Evolutionary conservation across 1,140 invertebrate species (phyloP).

Genomic region (Drosophila pectinifera): DNA sequence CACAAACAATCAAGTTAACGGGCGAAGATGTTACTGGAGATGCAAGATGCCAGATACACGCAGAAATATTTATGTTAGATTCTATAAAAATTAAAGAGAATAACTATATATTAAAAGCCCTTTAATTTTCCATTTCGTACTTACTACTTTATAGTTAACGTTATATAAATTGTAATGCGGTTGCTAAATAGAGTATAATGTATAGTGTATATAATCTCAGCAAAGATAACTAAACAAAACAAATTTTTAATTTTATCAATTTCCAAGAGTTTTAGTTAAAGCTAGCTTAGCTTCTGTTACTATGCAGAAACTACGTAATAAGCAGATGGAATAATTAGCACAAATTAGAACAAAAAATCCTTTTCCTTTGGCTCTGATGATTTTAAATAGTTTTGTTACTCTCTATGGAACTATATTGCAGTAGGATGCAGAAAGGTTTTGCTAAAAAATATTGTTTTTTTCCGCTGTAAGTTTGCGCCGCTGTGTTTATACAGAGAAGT

Average conservation of each 20-base stretch:
- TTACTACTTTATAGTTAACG: too few species aligned
- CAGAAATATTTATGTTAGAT: neutral
- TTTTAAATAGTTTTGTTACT: neutral
- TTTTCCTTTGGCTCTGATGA: neutral
- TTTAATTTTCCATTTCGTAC: too few species aligned
- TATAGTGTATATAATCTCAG: too few species aligned
- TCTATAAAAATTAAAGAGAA: too few species aligned
- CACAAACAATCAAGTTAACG: slow-evolving; percentile 32
- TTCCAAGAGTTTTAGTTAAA: too few species aligned
- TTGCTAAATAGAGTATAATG: too few species aligned
- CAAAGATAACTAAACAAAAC: too few species aligned
- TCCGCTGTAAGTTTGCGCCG: slow-evolving; percentile 37
- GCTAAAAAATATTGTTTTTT: slow-evolving; percentile 49
- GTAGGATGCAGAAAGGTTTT: neutral
- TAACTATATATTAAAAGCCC: too few species aligned
- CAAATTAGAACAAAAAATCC: neutral
- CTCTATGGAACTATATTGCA: neutral
- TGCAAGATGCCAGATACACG: slow-evolving; percentile 10
- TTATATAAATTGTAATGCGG: too few species aligned
- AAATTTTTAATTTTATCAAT: too few species aligned
- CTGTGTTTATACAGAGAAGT: slow-evolving; percentile 21
- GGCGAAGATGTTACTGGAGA: slow-evolving; percentile 9
- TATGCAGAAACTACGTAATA: neutral
- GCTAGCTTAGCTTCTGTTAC: neutral
- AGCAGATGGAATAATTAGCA: too few species aligned